Evolutionary conservation across 2,888 invertebrate genomes (phyloP).

Genomic region (Agrochola lychnidis): DNA sequence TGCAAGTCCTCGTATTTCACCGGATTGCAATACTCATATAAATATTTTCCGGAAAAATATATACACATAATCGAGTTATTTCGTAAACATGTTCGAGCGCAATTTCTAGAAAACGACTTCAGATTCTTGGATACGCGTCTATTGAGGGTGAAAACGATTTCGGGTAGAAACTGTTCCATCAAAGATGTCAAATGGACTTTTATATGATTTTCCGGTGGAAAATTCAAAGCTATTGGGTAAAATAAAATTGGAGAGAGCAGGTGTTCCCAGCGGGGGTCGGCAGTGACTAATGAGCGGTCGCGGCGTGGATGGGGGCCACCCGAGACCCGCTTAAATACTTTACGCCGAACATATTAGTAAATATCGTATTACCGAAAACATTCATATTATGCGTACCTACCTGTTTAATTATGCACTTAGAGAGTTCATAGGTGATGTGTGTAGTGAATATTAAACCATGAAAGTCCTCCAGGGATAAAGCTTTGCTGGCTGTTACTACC

Average conservation of each 20-base stretch:
- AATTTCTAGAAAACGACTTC: neutral
- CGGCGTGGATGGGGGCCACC: slow-evolving; percentile 74
- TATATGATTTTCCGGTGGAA: slow-evolving; percentile 73
- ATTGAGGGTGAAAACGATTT: slow-evolving; percentile 28
- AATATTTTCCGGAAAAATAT: neutral
- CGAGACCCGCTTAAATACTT: slow-evolving; percentile 72
- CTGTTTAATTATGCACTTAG: slow-evolving; percentile 30
- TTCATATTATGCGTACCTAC: slow-evolving; percentile 35
- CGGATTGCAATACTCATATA: no score
- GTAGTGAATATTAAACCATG: slow-evolving; percentile 44
- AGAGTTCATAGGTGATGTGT: slow-evolving; percentile 17
- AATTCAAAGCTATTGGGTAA: slow-evolving; percentile 71
- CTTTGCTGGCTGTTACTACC: slow-evolving; percentile 3
- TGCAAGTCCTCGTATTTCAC: neutral
- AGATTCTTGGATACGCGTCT: neutral
- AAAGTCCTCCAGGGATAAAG: slow-evolving; percentile 25
- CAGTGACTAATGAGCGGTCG: slow-evolving; percentile 82
- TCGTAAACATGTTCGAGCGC: neutral
- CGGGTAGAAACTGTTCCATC: slow-evolving; percentile 49
- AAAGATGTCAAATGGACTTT: slow-evolving; percentile 67
- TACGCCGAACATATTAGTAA: slow-evolving; percentile 68
- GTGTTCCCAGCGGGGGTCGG: slow-evolving; percentile 71
- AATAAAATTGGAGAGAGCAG: slow-evolving; percentile 75
- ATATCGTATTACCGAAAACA: slow-evolving; percentile 54
- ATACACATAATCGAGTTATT: neutral